A percentile compares a stretch with the other conserved stretches of the same genome.
Conservation (phyloP, 2,888 invertebrate genomes). For the Parnassius glacialis region DNA sequence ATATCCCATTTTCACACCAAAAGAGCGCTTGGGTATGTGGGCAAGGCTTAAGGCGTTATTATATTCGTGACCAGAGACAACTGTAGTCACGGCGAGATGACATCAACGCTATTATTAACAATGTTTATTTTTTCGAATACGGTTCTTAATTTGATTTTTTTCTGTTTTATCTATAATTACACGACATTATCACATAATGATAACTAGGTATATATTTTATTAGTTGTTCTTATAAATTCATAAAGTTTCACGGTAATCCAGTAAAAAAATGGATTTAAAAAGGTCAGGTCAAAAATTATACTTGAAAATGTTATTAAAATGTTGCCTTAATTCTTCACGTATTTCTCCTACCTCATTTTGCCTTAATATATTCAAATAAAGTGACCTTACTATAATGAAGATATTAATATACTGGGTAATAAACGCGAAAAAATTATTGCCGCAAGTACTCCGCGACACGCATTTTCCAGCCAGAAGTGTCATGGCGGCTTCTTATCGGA, state of each 20-base stretch:
- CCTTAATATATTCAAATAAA: constrained; percentile 29
- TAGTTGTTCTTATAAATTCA: too few relatives aligned
- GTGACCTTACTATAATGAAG: constrained; percentile 44
- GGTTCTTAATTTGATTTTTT: not conserved
- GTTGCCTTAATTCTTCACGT: not conserved
- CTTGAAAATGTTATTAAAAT: not conserved
- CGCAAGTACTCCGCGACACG: constrained; percentile 39
- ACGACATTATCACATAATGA: too few relatives aligned
- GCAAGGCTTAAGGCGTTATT: constrained; percentile 48
- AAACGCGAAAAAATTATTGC: constrained; percentile 41
- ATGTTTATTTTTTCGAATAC: constrained; percentile 27
- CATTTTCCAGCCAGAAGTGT: constrained; percentile 37
- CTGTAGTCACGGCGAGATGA: constrained; percentile 38
- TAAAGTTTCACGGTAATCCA: too few relatives aligned
- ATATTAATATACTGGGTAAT: constrained; percentile 36
- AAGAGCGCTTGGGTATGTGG: constrained; percentile 55
- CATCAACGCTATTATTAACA: constrained; percentile 47
- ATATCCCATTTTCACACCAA: constrained; percentile 79
- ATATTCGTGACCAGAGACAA: constrained; percentile 70
- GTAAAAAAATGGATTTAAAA: too few relatives aligned
- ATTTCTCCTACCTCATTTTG: constrained; percentile 15
- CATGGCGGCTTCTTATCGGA: constrained; percentile 47
- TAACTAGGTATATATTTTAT: too few relatives aligned
- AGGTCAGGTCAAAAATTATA: too few relatives aligned
- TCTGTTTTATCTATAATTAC: not conserved